Percentiles rank a stretch among this genome's conserved stretches.
Conservation (phyloP, 2,888 invertebrate genomes). For the Eupeodes latifasciatus region DNA sequence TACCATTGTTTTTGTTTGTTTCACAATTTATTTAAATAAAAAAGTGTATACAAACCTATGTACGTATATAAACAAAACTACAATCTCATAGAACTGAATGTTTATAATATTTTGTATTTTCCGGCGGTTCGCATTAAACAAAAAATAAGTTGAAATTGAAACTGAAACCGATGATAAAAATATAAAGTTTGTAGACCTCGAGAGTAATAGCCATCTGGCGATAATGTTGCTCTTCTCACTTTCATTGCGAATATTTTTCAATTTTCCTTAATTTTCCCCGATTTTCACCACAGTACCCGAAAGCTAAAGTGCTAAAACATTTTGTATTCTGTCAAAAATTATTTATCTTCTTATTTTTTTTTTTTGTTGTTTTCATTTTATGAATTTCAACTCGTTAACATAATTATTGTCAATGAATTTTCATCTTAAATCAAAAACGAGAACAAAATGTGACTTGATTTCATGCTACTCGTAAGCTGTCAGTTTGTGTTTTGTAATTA, state of each 20-base stretch:
- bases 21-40: not conserved
- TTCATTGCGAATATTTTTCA: slow-evolving; percentile 59
- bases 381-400: slow-evolving; percentile 38
- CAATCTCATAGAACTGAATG: no score
- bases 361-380: not conserved
- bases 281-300: not conserved
- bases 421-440: slow-evolving; percentile 44
- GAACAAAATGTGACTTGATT: not conserved
- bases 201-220: not conserved
- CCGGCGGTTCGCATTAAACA: no score
- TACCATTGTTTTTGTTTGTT: slow-evolving; percentile 3
- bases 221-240: slow-evolving; percentile 25
- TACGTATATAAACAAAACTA: not conserved
- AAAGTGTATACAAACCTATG: not conserved
- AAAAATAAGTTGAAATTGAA: not conserved
- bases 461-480: not conserved
- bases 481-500: slow-evolving; percentile 16
- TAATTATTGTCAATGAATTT: slow-evolving; percentile 28
- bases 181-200: slow-evolving; percentile 12
- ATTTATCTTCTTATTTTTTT: slow-evolving; percentile 26
- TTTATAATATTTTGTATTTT: no score
- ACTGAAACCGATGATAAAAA: not conserved
- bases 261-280: slow-evolving; percentile 9
- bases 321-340: slow-evolving; percentile 42
- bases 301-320: not conserved